These are phyloP conservation scores for Spizella passerina DNA, from an alignment of 2,797 vertebrate genomes.

Conservation along the genomic window DNA sequence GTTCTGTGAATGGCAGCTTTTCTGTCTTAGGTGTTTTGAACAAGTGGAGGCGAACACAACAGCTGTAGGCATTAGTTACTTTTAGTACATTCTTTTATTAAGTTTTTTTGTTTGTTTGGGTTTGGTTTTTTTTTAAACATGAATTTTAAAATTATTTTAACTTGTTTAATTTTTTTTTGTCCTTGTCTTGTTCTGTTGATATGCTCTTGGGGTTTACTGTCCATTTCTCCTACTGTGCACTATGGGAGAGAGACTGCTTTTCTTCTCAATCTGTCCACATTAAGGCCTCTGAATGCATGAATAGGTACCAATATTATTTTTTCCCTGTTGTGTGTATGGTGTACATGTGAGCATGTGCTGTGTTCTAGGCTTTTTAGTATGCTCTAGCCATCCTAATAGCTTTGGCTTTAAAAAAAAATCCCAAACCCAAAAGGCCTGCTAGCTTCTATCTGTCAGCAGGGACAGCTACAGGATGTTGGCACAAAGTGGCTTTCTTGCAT, in stretches of 20 bases:
- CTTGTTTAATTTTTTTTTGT: constrained; percentile 74
- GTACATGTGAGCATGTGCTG: constrained; percentile 3
- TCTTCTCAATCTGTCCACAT: constrained; percentile 78
- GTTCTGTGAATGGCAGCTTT: not conserved
- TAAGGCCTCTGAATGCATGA: constrained; percentile 85
- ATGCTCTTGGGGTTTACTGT: constrained; percentile 73
- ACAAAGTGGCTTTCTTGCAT: not conserved
- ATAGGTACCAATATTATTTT: constrained; percentile 81
- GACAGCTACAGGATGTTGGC: not conserved
- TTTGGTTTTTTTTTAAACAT: not conserved
- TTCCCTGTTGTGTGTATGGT: constrained; percentile 18
- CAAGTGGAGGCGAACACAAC: not conserved
- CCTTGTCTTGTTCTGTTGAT: constrained; percentile 81
- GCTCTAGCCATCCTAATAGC: constrained; percentile 39
- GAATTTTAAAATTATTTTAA: constrained; percentile 49
- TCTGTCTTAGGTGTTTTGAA: not conserved
- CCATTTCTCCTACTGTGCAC: constrained; percentile 77
- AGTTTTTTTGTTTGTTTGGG: not conserved
- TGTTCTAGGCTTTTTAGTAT: constrained; percentile 43
- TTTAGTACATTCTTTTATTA: not conserved
- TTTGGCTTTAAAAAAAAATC: not conserved
- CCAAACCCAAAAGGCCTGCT: not conserved
- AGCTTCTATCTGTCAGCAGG: not conserved
- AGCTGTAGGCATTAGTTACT: not conserved
- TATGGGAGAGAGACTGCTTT: constrained; percentile 81